Evolutionary conservation across 2,888 invertebrate genomes (phyloP).

Genomic region (Cantharis nigra): DNA sequence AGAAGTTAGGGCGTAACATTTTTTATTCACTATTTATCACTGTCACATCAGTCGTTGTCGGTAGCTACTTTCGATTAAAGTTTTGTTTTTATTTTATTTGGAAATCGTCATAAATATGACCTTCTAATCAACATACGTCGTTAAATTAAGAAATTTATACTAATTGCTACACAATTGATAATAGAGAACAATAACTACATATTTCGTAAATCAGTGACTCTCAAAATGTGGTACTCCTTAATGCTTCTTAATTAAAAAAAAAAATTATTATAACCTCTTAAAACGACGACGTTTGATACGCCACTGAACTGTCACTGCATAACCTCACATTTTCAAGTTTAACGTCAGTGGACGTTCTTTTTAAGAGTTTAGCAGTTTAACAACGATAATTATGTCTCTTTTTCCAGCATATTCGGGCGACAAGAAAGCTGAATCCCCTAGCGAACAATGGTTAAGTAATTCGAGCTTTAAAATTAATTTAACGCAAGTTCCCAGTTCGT

Average conservation of each 20-base stretch:
- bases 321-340: background rate
- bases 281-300: background rate
- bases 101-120: background rate
- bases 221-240: background rate
- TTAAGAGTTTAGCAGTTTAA: background rate
- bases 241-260: too few relatives aligned
- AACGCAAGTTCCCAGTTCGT: background rate
- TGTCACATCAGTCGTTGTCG: background rate
- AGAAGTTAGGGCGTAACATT: background rate
- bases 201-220: background rate
- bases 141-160: background rate
- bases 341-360: background rate
- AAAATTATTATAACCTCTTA: too few relatives aligned
- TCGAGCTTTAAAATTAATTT: constrained; percentile 54
- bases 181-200: background rate
- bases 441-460: constrained; percentile 48
- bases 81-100: background rate
- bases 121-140: background rate
- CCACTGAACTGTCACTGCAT: background rate
- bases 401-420: constrained; percentile 56
- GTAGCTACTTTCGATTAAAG: background rate
- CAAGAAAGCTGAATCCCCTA: constrained; percentile 22
- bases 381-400: constrained; percentile 50
- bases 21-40: background rate
- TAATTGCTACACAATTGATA: background rate